A percentile compares a stretch with the other conserved stretches of the same genome.
Evolutionary conservation across 2,113 vertebrate genomes (phyloP).

Genomic region (Melanerpes aurifrons): DNA sequence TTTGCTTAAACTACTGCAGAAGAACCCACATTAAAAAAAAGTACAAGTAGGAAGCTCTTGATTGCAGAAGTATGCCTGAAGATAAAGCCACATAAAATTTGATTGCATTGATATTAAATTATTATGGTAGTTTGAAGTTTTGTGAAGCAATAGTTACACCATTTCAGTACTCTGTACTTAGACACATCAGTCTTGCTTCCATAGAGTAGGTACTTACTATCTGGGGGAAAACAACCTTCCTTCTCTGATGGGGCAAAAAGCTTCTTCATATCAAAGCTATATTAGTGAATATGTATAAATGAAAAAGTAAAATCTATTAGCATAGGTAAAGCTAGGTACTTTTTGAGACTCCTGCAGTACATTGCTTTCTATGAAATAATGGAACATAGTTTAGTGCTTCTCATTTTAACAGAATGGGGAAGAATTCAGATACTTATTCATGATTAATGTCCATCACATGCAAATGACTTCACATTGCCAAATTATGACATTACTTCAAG

Average conservation of each 20-base stretch:
- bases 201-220: neutral
- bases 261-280: neutral
- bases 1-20: constrained; percentile 83
- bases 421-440: neutral
- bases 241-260: neutral
- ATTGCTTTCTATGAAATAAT: neutral
- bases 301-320: constrained; percentile 12
- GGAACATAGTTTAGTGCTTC: neutral
- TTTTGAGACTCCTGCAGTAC: neutral
- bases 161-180: constrained; percentile 23
- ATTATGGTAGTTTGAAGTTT: constrained; percentile 15
- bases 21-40: constrained; percentile 72
- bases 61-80: neutral
- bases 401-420: neutral
- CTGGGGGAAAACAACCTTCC: constrained; percentile 17
- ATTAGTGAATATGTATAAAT: neutral
- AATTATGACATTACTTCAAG: neutral
- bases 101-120: constrained; percentile 28
- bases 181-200: neutral
- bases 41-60: neutral
- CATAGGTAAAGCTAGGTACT: neutral
- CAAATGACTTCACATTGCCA: neutral
- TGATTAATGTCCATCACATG: neutral
- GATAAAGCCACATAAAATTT: constrained; percentile 18
- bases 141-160: constrained; percentile 1